A percentile compares a stretch with the other conserved stretches of the same genome.
These are phyloP conservation scores for Epinephelus coioides DNA, from an alignment of 2,797 vertebrate species.

Conservation along the genomic window DNA sequence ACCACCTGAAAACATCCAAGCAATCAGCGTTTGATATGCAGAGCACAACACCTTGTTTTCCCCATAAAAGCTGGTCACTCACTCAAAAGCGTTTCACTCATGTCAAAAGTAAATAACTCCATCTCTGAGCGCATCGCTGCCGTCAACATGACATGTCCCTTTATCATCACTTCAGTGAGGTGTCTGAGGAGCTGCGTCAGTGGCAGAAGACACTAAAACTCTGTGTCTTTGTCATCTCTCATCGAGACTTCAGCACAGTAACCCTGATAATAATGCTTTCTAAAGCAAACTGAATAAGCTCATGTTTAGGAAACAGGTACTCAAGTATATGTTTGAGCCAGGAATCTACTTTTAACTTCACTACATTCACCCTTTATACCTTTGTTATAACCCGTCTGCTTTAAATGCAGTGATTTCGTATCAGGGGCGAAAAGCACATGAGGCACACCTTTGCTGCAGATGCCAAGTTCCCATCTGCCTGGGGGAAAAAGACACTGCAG, in stretches of 20 bases:
- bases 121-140: not conserved
- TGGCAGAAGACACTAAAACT: not conserved
- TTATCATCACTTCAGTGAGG: not conserved
- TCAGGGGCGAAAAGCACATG: no score
- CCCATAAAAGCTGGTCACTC: not conserved
- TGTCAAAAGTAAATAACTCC: not conserved
- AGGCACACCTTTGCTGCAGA: no score
- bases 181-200: not conserved
- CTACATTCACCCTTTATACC: no score
- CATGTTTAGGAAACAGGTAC: no score
- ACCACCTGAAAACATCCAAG: not conserved
- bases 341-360: no score
- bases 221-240: not conserved
- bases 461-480: no score
- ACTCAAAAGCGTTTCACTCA: not conserved
- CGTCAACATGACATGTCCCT: not conserved
- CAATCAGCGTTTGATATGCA: not conserved
- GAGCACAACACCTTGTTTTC: not conserved
- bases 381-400: no score
- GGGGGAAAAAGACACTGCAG: no score
- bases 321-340: no score
- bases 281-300: not conserved
- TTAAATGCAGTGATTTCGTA: no score
- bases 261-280: not conserved
- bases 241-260: not conserved